Conservation (phyloP, 2,113 vertebrate species). For the Tupaia chinensis region DNA sequence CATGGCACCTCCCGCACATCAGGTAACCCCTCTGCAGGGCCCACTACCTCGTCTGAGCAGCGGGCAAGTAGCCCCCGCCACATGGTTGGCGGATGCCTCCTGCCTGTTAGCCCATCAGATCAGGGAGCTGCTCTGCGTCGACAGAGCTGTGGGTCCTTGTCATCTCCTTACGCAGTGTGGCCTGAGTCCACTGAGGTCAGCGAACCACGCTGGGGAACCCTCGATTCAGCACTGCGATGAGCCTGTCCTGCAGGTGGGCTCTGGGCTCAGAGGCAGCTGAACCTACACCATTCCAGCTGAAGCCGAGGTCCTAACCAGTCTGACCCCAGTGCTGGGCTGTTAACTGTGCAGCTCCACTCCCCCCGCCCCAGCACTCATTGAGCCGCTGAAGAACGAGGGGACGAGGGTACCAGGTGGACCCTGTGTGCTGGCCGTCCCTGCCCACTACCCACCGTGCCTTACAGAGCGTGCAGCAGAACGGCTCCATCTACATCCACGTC, state of each 20-base stretch:
- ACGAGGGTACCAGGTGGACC: too few species aligned
- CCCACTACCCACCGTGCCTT: background rate
- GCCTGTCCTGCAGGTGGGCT: background rate
- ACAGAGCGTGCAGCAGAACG: constrained; percentile 92
- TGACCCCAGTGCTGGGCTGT: background rate
- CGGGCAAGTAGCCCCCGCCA: accelerated
- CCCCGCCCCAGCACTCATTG: background rate
- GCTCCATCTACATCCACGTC: constrained; percentile 95
- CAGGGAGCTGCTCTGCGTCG: accelerated
- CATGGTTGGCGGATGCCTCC: accelerated
- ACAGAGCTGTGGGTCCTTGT: too few species aligned
- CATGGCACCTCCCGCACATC: too few species aligned
- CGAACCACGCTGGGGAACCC: too few species aligned
- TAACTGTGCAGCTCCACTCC: background rate
- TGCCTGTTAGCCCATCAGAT: accelerated
- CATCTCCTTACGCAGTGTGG: too few species aligned
- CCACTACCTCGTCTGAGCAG: background rate
- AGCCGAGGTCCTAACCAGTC: accelerated
- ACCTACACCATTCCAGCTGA: background rate
- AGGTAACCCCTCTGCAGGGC: background rate
- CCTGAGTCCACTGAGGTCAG: too few species aligned
- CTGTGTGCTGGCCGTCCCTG: background rate
- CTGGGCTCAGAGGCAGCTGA: too few species aligned
- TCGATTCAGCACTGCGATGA: background rate
- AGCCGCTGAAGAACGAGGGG: accelerated